Evolutionary conservation across 2,113 vertebrate species (phyloP), one percentile per base, ranked within the genome.

Genomic region (Regulus satrapa): DNA sequence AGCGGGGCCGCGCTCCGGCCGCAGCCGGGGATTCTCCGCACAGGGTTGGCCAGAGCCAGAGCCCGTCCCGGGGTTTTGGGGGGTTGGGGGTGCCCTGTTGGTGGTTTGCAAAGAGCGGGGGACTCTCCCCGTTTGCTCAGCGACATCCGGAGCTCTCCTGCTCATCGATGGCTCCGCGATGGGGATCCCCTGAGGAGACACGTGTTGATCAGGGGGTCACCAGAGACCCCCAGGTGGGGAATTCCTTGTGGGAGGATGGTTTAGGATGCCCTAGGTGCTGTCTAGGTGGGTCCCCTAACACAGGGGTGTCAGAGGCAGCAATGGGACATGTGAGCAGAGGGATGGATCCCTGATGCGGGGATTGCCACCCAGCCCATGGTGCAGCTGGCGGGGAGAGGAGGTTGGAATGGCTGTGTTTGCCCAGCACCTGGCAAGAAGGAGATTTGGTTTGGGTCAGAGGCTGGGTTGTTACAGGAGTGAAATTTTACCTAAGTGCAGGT

Each of bases 141-240:
- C 0, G 4, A 2, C 18, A 13, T 21, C 62, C 29, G 14, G 36
- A 61, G 64, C 20, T 13, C 15, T 43, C 17, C 45, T 15, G 2
- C 14, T 8, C 3, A 0, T 8, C 28, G 3, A n/a, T n/a, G n/a
- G n/a, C 36, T 9, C 1, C 8, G 28, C 18, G 73, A 5, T 56
- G 51, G 66, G 31, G 34, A 77, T 12, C 5, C 45, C 17, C 40
- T 4, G 31, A 9, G 55, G 25, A 31, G 17, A 55, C 16, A 3
- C 1, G 6, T 12, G 46, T 23, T 10, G 36, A 8, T 11, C 32
- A 13, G 49, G 10, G 17, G 24, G 5, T 71, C 36, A 18, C 28
- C 74, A 54, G 36, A 29, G 26, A 46, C 14, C 15, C 43, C 18
- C 36, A 4, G 12, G 14, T 17, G 45, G 51, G 8, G 36, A 68